These are phyloP conservation scores for Clitarchus hookeri DNA, from an alignment of 2,888 invertebrate genomes.

Conservation along the genomic window DNA sequence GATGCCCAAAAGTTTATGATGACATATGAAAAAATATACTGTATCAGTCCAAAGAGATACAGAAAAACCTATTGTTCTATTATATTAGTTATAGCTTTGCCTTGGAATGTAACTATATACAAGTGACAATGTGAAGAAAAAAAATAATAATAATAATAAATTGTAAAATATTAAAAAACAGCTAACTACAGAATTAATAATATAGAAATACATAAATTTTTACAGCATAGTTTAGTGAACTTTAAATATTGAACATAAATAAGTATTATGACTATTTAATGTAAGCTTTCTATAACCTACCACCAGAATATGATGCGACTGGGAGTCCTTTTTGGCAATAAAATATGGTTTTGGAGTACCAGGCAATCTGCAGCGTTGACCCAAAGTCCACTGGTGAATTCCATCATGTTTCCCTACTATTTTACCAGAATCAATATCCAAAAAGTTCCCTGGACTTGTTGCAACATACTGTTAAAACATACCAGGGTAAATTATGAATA, in stretches of 20 bases:
- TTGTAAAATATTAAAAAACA: too few species aligned
- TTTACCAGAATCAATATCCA: constrained; percentile 79
- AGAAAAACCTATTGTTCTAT: too few species aligned
- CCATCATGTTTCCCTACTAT: constrained; percentile 82
- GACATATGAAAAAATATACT: too few species aligned
- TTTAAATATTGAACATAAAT: neutral
- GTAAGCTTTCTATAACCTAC: constrained; percentile 56
- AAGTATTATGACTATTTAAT: constrained; percentile 7
- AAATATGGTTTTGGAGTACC: constrained; percentile 71
- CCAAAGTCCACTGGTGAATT: constrained; percentile 91
- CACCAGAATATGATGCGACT: constrained; percentile 76
- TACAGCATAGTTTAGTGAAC: neutral
- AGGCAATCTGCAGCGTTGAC: constrained; percentile 77
- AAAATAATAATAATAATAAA: too few species aligned
- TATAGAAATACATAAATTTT: constrained; percentile 17
- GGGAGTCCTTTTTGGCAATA: constrained; percentile 71
- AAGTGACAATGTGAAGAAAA: too few species aligned
- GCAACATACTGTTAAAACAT: constrained; percentile 72
- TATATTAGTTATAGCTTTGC: too few species aligned
- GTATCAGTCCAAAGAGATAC: too few species aligned
- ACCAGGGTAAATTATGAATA: constrained; percentile 33
- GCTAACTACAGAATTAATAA: neutral
- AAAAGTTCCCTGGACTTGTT: constrained; percentile 75
- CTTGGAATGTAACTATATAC: too few species aligned
- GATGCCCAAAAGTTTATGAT: too few species aligned